Base-by-base conservation (phyloP, 2,797 vertebrate species). In the Amblyopsis hoosieri region DNA sequence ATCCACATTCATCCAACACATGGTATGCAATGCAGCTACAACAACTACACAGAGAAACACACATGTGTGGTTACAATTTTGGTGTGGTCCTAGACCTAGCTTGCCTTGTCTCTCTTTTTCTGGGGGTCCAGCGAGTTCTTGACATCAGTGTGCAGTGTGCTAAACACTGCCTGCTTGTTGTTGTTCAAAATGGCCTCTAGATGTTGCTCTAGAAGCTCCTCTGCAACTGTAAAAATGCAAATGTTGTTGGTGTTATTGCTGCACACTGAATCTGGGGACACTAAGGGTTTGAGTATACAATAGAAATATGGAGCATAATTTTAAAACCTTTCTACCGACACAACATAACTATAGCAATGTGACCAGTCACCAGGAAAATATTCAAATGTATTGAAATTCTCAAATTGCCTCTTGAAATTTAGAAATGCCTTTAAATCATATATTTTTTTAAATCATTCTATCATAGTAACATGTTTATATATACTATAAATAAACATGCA, bases 121-220 rank as follows among this genome's bases (percentile, higher is more conserved):
- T 75, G 72, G 4, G 19, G 46, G 64, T 67, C 75, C 57, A 90
- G 45, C 1, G 79, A 51, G 17, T 70, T 83, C 64, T 54, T 79
- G 11, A 92, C 66, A 57, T 89, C 85, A 2, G 62, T 62, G 60
- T 87, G 76, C 47, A 92, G 54, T 0, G 78, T 83, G 55, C 62
- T 2, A 23, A 65, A 78, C n/a, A 93, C 62, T 0, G 72, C 71
- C 59, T 75, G 81, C 37, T 56, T 84, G 80, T 90, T 93, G 79
- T 86, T 76, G 46, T 45, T 79, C 51, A 93, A 74, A 77, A 91
- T 78, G n/a, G 73, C 86, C 87, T 90, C 87, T 58, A 93, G 84
- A 66, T 91, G 87, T 69, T 45, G 83, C 82, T 90, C 86, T 67
- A 92, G 69, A 52, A 88, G 52, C 15, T 67, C 64, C 29, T 91